Base-by-base conservation (phyloP, 2,888 invertebrate genomes). In the Watsonalla cultraria region DNA sequence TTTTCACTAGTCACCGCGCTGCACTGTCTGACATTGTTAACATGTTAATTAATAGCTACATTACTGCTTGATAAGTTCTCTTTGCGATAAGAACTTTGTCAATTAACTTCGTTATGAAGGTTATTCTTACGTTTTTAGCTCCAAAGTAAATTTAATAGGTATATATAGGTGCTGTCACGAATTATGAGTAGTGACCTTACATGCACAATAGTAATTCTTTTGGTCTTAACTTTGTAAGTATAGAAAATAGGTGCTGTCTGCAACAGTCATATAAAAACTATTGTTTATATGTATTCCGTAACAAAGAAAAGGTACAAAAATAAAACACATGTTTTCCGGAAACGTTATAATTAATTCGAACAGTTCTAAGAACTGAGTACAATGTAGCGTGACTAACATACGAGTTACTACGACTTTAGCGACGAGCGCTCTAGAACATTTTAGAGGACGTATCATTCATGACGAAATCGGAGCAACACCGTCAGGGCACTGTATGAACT, bases 401-500 rank as follows among this genome's bases (percentile, higher is more conserved):
- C 34, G 34, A 47, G 47, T 48, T 7, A 42, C 11, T 11, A 11
- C 11, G 42, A 11, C 42, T 42, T 8, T 8, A 42, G 42, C 11
- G 42, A 11, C 11, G 11, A 11, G 42, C 42, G 42, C 42, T 11
- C 11, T 42, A 42, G 49, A 13, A 37, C 35, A 34, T 35, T 48
- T 48, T 37, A 13, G 34, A 6, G 48, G 7, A 37, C 2, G 7
- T 48, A 48, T 48, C 66, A 64, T 13, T 59, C 54, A 14, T 68
- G 65, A 46, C 66, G 65, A 54, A 86, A 76, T 35, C 82, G 72
- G 5, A 89, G 79, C n/a, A 90, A 58, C 4, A 90, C 76, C 45
- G 88, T 87, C 7, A 90, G 70, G 7, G 86, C 87, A 50, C 82
- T 87, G 72, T 90, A 90, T 0, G 89, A 87, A 0, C 87, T 83